A percentile compares a stretch with the other conserved stretches of the same genome.
phyloP scores from a whole-genome alignment of 2,797 vertebrate species.

The Acestrorhynchus altus region DNA sequence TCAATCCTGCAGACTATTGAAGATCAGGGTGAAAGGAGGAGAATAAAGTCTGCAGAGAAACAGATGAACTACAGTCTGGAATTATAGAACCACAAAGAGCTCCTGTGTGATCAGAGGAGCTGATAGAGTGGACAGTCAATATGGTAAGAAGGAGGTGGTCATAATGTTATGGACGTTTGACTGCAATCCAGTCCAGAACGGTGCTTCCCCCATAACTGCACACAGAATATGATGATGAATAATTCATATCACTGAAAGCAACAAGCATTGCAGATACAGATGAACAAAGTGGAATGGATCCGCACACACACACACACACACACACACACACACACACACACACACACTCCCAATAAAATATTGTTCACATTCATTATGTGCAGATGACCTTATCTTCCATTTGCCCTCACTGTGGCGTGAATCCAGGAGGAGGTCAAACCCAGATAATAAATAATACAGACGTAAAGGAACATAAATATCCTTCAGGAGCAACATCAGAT shows the following conservation, averaged over 20 bases:
- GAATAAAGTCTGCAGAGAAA: not conserved
- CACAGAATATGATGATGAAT: constrained; percentile 36
- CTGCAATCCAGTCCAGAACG: not conserved
- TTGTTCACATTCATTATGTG: not conserved
- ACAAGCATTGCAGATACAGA: constrained; percentile 6
- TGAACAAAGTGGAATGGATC: constrained; percentile 12
- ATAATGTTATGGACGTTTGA: not conserved
- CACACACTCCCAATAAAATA: not conserved
- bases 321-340: constrained; percentile 13
- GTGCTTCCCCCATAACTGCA: constrained; percentile 13
- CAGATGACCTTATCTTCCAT: not conserved
- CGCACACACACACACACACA: not conserved
- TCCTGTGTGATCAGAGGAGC: too few relatives aligned
- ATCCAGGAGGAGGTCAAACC: not conserved
- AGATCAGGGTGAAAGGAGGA: too few relatives aligned
- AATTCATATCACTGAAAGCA: constrained; percentile 24
- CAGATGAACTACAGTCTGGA: not conserved
- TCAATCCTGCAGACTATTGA: too few relatives aligned
- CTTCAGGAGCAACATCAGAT: too few relatives aligned
- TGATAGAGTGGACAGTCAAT: too few relatives aligned
- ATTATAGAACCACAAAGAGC: too few relatives aligned
- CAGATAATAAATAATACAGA: not conserved
- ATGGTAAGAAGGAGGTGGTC: too few relatives aligned
- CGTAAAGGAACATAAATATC: not conserved
- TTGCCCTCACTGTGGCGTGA: not conserved